Base-by-base conservation (phyloP, 2,113 vertebrate species). In the Barbus barbus region DNA sequence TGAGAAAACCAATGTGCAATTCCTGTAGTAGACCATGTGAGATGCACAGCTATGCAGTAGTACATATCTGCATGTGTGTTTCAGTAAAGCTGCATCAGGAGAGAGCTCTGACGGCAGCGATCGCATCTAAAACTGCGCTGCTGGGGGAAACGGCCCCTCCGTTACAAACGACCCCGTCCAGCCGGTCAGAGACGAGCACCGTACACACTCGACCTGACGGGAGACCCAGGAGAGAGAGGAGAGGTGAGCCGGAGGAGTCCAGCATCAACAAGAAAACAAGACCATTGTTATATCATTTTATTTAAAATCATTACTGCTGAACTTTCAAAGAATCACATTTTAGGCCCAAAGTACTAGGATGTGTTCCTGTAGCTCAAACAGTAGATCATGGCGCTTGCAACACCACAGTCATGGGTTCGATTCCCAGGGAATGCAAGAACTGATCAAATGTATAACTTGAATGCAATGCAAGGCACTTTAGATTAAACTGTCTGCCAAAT, bases 41-140 rank as follows among this genome's bases (percentile, higher is more conserved):
- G 41, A 51, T n/a, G n/a, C 38, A 63, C 71, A 72, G n/a, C n/a
- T 18, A 36, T 20, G 33, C 24, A 26, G 31, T 1, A 48, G 11
- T 4, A n/a, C 18, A 36, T 9, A 60, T 1, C 44, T 1, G 7
- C 74, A 7, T 83, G 22, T 80, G 38, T 61, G 14, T 85, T 69
- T 26, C n/a, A 83, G 84, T 71, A 33, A 87, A 83, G 71, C 69
- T 87, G 28, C 81, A 69, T 53, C 84, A 87, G 76, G 86, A 87
- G 81, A 79, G 51, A 9, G 69, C 38, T 14, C 71, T 87, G 48
- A 71, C 46, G 2, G 84, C 86, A 12, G 76, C 76, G 26, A 74
- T 87, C 73, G 33, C 72, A 13, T 76, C 56, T 5, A 85, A 82
- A 24, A 0, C 56, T 0, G 36, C 58, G 0, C 36, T 74, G 31